Evolutionary conservation across 2,888 invertebrate genomes (phyloP), one percentile per base, ranked within the genome.

Genomic region (Hirudinaria manillensis): DNA sequence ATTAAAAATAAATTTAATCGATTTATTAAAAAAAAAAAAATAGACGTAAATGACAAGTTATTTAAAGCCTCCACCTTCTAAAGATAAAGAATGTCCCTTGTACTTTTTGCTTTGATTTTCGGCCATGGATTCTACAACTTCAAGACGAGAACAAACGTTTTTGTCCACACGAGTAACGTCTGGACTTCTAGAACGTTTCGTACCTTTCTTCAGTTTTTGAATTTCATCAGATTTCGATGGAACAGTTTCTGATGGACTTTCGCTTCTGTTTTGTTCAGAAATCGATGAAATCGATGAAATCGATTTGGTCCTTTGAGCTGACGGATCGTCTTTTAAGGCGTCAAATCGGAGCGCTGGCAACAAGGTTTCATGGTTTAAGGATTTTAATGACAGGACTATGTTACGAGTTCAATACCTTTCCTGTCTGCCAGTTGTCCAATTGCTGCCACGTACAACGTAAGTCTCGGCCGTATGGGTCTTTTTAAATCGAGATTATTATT

Each of bases 371-470:
- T 45, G 10, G 13, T 45, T 45, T 7, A 45, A 45, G 16, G n/a
- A 45, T 10, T 45, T 45, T n/a, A 61, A 4, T 61, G 61, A 2
- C 13, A 3, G 7, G n/a, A 61, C 10, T 7, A 29, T 21, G 61
- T 4, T 61, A 27, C 10, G 24, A n/a, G n/a, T 61, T 27, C 10
- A 61, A 16, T 61, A 24, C 29, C 61, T n/a, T 61, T 68, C 36
- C 32, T 68, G 16, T 68, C n/a, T 68, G 68, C 68, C 16, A 68
- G 68, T n/a, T 68, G 27, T 10, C 68, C 68, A 19, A 68, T 32
- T 2, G 68, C 68, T 68, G 29, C 32, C n/a, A 94, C 90, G 86
- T 93, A 95, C 74, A 95, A 87, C 0, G 93, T 93, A 76, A 93
- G 87, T 19, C 91, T 90, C 0, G 93, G 93, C 74, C 90, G 88